Evolutionary conservation across 1,140 invertebrate species (phyloP).

Genomic region (Aphidius gifuensis): DNA sequence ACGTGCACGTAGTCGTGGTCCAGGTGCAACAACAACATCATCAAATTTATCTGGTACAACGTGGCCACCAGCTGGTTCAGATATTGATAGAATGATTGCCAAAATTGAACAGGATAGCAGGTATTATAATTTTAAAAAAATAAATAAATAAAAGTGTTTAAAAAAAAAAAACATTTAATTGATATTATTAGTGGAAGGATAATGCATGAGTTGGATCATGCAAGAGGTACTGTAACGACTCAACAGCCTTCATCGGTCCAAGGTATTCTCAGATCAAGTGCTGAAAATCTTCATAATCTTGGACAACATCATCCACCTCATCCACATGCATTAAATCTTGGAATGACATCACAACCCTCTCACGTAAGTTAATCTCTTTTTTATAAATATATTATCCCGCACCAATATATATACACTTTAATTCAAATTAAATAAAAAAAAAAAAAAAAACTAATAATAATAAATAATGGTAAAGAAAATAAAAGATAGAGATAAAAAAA

Average conservation of each 20-base stretch:
- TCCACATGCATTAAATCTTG: constrained; percentile 49
- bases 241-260: constrained; percentile 49
- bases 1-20: constrained; percentile 46
- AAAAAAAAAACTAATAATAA: too few species aligned
- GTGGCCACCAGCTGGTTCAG: constrained; percentile 65
- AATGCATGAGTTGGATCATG: constrained; percentile 84
- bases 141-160: too few species aligned
- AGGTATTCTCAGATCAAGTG: constrained; percentile 47
- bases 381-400: too few species aligned
- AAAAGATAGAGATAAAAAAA: too few species aligned
- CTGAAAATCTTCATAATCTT: constrained; percentile 50
- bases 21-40: constrained; percentile 35
- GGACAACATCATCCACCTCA: constrained; percentile 48
- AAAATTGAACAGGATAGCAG: constrained; percentile 85
- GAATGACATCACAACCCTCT: constrained; percentile 45
- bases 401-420: constrained; percentile 2
- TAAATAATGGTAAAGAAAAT: too few species aligned
- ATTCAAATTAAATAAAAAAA: background rate
- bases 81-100: constrained; percentile 91
- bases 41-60: constrained; percentile 55
- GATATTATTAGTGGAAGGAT: constrained; percentile 57
- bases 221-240: constrained; percentile 59
- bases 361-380: constrained; percentile 33
- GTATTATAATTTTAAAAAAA: constrained; percentile 24
- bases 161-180: too few species aligned